Conservation (phyloP, 1,140 invertebrate genomes). For the silkworm (Bombyx mori) region DNA sequence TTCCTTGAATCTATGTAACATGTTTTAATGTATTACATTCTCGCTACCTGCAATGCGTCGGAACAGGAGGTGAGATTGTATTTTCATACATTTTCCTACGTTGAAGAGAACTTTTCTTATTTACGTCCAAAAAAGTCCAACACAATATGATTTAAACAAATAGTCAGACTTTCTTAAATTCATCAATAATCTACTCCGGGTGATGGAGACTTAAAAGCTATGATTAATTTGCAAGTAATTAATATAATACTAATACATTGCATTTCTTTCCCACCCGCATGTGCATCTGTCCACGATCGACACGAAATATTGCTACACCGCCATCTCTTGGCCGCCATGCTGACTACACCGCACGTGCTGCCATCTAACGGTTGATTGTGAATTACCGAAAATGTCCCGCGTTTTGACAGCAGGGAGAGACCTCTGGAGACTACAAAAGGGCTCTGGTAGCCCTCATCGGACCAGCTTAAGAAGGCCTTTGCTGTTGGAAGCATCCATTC, state of each 20-base stretch:
- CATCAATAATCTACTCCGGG: no score
- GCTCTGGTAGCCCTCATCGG: constrained; percentile 76
- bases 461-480: constrained; percentile 26
- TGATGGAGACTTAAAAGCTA: no score
- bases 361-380: constrained; percentile 12
- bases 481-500: not conserved
- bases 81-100: no score
- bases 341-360: constrained; percentile 3
- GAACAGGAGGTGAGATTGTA: constrained; percentile 38
- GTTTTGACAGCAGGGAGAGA: constrained; percentile 75
- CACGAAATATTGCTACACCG: not conserved
- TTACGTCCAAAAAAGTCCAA: no score
- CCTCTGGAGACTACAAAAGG: constrained; percentile 81
- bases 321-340: constrained; percentile 13
- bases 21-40: constrained; percentile 32
- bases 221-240: no score
- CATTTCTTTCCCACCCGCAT: constrained; percentile 20
- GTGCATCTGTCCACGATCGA: constrained; percentile 15
- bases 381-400: constrained; percentile 12
- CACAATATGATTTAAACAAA: no score
- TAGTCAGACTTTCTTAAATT: no score
- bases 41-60: constrained; percentile 25
- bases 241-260: constrained; percentile 39
- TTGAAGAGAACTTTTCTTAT: no score
- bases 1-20: constrained; percentile 31